Evolutionary conservation across 2,888 invertebrate species (phyloP).

Genomic region (Polydrusus pterygomalis): DNA sequence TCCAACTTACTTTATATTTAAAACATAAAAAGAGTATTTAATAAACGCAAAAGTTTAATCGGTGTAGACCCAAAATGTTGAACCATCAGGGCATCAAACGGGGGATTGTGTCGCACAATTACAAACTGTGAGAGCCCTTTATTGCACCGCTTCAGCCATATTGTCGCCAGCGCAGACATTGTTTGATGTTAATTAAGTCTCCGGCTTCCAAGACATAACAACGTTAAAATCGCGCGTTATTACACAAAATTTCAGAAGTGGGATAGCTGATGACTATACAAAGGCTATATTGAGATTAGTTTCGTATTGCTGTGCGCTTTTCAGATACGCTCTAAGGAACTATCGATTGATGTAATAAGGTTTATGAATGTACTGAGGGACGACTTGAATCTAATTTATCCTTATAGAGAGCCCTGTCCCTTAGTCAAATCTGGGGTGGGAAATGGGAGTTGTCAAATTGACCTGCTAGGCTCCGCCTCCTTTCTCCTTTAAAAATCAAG

Average conservation of each 20-base stretch:
- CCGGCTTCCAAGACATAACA: slow-evolving; percentile 24
- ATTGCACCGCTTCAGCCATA: slow-evolving; percentile 25
- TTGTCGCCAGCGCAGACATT: slow-evolving; percentile 34
- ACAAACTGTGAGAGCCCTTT: slow-evolving; percentile 24
- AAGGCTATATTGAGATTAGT: slow-evolving; percentile 26
- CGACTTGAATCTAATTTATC: no score
- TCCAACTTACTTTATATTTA: neutral
- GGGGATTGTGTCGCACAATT: slow-evolving; percentile 21
- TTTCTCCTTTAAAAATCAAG: no score
- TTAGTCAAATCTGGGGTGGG: no score
- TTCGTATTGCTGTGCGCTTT: slow-evolving; percentile 7
- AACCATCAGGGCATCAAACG: slow-evolving; percentile 13
- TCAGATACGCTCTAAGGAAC: slow-evolving; percentile 22
- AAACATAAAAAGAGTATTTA: slow-evolving; percentile 13
- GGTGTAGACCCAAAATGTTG: slow-evolving; percentile 4
- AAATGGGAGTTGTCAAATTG: no score
- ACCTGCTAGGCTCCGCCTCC: no score
- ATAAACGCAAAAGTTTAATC: slow-evolving; percentile 23
- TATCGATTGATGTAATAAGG: slow-evolving; percentile 1
- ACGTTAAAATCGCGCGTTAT: slow-evolving; percentile 35
- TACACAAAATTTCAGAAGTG: slow-evolving; percentile 23
- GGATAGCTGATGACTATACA: neutral
- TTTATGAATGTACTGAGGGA: no score
- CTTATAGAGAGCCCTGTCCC: no score
- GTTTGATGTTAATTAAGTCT: slow-evolving; percentile 40